Conservation (phyloP, 2,888 invertebrate species). For the Prenolepis imparis region DNA sequence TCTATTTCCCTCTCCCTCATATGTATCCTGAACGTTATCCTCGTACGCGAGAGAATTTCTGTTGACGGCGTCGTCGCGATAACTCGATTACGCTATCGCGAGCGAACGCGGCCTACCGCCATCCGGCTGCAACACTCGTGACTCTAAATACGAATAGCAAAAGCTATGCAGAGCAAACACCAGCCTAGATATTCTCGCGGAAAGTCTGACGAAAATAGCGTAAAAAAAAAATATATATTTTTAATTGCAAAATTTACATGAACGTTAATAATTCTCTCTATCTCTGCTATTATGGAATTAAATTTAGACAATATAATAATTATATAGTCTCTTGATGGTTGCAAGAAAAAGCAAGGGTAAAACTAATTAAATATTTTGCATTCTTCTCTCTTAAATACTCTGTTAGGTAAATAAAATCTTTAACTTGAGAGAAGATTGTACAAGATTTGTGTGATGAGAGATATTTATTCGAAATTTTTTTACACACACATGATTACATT, state of each 20-base stretch:
- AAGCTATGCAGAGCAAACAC: background rate
- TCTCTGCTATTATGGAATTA: background rate
- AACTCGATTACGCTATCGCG: slow-evolving; percentile 35
- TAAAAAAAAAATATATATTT: background rate
- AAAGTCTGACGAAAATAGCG: background rate
- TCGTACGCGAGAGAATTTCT: slow-evolving; percentile 71
- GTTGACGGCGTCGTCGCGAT: slow-evolving; percentile 46
- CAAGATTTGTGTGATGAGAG: background rate
- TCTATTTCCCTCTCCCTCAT: background rate
- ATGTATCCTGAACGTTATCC: slow-evolving; percentile 60
- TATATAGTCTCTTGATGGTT: background rate
- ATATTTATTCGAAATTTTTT: background rate
- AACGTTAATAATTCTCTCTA: background rate
- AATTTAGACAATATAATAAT: background rate
- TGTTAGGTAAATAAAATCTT: slow-evolving; percentile 3
- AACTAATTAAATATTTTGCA: background rate
- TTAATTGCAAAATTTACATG: background rate
- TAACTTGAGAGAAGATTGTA: background rate
- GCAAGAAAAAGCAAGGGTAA: background rate
- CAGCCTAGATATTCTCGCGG: background rate
- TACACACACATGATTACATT: background rate
- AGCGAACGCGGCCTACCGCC: slow-evolving; percentile 36
- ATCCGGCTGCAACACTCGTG: background rate
- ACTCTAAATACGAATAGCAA: slow-evolving; percentile 22
- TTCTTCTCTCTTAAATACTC: background rate